phyloP scores from a whole-genome alignment of 1,140 invertebrate species.

The Ganaspis sp. region DNA sequence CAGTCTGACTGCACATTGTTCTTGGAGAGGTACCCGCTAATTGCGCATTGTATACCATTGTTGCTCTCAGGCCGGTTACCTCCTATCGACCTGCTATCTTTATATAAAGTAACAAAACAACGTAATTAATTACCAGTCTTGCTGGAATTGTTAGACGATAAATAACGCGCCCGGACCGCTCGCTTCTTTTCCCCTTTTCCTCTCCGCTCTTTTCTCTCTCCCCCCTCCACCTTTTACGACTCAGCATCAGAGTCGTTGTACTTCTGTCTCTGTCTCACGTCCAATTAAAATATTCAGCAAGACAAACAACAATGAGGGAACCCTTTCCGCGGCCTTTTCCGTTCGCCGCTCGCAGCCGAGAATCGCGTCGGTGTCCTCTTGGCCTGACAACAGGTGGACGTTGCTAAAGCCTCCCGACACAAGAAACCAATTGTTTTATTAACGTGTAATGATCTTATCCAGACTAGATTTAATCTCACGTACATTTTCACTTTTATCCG shows the following conservation, averaged over 20 bases:
- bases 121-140: constrained; percentile 76
- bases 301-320: constrained; percentile 75
- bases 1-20: constrained; percentile 69
- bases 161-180: constrained; percentile 65
- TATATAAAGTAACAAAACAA: constrained; percentile 76
- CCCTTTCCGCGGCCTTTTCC: constrained; percentile 48
- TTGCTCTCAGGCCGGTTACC: constrained; percentile 67
- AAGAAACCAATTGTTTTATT: constrained; percentile 11
- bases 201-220: constrained; percentile 31
- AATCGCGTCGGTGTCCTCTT: constrained; percentile 14
- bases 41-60: constrained; percentile 74
- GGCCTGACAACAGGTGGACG: constrained; percentile 1
- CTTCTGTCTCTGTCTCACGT: constrained; percentile 49
- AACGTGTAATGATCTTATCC: constrained; percentile 7
- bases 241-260: constrained; percentile 33
- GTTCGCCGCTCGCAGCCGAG: constrained; percentile 3
- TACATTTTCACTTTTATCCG: neutral
- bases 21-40: constrained; percentile 66
- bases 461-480: neutral
- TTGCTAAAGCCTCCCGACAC: neutral
- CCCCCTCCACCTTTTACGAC: constrained; percentile 27
- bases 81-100: constrained; percentile 74
- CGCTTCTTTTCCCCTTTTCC: constrained; percentile 30
- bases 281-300: constrained; percentile 77
- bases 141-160: constrained; percentile 74